Evolutionary conservation across 2,888 invertebrate genomes (phyloP).

Genomic region (Caenorhabditis wallacei): DNA sequence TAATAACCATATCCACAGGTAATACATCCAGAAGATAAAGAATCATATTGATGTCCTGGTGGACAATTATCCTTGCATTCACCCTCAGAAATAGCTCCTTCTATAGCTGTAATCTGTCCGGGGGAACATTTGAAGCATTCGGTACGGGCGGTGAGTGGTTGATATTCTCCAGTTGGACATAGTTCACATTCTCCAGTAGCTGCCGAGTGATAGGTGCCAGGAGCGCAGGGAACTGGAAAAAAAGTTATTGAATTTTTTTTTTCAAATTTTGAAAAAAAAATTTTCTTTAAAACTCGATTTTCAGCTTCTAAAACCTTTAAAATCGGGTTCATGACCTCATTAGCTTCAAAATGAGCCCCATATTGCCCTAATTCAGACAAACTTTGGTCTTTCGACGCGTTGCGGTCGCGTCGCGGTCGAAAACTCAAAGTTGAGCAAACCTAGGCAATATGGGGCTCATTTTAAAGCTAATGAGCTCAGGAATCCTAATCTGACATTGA

Average conservation of each 20-base stretch:
- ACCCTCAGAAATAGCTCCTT: slow-evolving; percentile 76
- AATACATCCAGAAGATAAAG: slow-evolving; percentile 73
- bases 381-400: background rate
- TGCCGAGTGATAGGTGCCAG: slow-evolving; percentile 83
- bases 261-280: too few relatives aligned
- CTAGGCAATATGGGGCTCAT: too few relatives aligned
- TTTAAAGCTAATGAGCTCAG: too few relatives aligned
- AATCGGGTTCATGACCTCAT: background rate
- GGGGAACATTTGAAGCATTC: slow-evolving; percentile 82
- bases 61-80: slow-evolving; percentile 82
- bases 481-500: too few relatives aligned
- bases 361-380: background rate
- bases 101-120: slow-evolving; percentile 81
- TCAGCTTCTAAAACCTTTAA: background rate
- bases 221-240: slow-evolving; percentile 84
- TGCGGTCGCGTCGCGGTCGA: background rate
- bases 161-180: slow-evolving; percentile 84
- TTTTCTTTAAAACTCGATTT: too few relatives aligned
- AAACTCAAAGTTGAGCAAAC: background rate
- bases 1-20: slow-evolving; percentile 83
- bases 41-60: slow-evolving; percentile 82
- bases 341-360: slow-evolving; percentile 14
- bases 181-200: slow-evolving; percentile 81
- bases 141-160: slow-evolving; percentile 80
- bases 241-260: too few relatives aligned